These are phyloP conservation scores for Echinometra lucunter DNA, from an alignment of 53 echinoderm and acorn worm species.

Conservation along the genomic window DNA sequence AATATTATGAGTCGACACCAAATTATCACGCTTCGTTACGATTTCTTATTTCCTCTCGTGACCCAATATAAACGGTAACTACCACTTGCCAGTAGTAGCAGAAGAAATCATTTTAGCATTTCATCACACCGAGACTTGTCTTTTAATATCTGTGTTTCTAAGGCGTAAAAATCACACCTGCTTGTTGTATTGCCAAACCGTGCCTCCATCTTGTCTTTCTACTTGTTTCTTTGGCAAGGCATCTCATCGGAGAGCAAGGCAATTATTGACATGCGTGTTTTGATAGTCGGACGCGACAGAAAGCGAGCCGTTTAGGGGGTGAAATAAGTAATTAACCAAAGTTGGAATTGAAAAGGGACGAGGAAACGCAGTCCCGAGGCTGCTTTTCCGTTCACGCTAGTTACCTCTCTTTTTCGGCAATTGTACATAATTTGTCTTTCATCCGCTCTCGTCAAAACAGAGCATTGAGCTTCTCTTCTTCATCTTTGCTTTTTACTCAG, in stretches of 20 bases:
- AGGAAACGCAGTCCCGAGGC: conserved; percentile 38
- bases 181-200: conserved; percentile 18
- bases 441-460: conserved; percentile 55
- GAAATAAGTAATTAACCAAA: conserved; percentile 66
- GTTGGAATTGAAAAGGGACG: conserved; percentile 66
- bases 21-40: conserved; percentile 16
- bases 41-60: conserved; percentile 14
- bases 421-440: conserved; percentile 67
- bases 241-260: conserved; percentile 45
- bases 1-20: conserved; percentile 18
- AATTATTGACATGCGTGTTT: conserved; percentile 67
- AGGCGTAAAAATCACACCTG: conserved; percentile 53
- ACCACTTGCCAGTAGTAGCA: background rate
- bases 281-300: conserved; percentile 57
- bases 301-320: conserved; percentile 57
- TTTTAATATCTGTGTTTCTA: conserved; percentile 43
- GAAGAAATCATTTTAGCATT: conserved; percentile 53
- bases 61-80: conserved; percentile 39
- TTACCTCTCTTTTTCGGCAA: conserved; percentile 58
- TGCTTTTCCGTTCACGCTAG: conserved; percentile 62
- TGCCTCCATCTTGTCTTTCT: background rate
- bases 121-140: background rate
- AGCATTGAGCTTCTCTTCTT: conserved; percentile 39
- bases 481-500: conserved; percentile 46
- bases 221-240: background rate